These are phyloP conservation scores for Therioaphis trifolii DNA, from an alignment of 2,888 invertebrate species.

Conservation along the genomic window DNA sequence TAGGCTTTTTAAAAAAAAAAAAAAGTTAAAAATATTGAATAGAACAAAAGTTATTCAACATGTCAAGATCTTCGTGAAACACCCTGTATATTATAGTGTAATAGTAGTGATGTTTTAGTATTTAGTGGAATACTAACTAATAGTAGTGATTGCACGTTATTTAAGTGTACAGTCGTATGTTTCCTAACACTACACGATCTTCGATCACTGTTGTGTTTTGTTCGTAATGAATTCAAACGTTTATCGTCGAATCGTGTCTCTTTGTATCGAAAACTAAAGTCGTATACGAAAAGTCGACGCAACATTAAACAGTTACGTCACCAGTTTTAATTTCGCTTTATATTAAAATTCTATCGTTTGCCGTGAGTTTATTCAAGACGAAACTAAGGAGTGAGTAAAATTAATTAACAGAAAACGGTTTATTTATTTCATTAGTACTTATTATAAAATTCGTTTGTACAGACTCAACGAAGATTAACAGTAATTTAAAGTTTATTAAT, in stretches of 20 bases:
- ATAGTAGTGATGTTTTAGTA: too few relatives aligned
- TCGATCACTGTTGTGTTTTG: too few relatives aligned
- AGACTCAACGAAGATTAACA: neutral
- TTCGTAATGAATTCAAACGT: too few relatives aligned
- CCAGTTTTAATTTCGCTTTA: constrained; percentile 17
- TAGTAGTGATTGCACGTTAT: too few relatives aligned
- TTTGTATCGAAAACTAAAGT: neutral
- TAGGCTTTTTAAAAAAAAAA: too few relatives aligned
- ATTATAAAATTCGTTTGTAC: neutral
- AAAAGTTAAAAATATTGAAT: too few relatives aligned
- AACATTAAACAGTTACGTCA: neutral
- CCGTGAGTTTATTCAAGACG: neutral
- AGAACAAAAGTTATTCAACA: too few relatives aligned
- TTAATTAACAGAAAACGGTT: constrained; percentile 7
- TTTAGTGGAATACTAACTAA: too few relatives aligned
- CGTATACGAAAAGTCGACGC: neutral
- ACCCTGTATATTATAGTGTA: too few relatives aligned
- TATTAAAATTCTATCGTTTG: constrained; percentile 5
- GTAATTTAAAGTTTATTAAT: neutral
- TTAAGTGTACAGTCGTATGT: too few relatives aligned
- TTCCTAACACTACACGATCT: too few relatives aligned
- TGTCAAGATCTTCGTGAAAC: too few relatives aligned
- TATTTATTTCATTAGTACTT: neutral
- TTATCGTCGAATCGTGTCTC: neutral
- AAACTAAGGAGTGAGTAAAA: neutral